These are phyloP conservation scores for Spodoptera littoralis DNA, from an alignment of 2,888 invertebrate species.

Conservation along the genomic window DNA sequence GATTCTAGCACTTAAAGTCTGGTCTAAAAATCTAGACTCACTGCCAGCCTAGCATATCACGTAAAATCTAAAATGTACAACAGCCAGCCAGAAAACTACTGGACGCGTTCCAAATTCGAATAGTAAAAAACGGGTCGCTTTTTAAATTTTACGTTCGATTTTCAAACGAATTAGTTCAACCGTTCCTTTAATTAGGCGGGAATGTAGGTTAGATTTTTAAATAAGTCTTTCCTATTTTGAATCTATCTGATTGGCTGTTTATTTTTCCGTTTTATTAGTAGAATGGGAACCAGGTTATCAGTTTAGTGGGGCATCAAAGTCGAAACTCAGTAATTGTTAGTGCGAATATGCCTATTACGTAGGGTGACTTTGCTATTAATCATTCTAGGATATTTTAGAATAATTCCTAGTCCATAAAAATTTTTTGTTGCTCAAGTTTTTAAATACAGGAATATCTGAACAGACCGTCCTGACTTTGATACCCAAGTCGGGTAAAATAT, in stretches of 20 bases:
- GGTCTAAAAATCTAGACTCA: background rate
- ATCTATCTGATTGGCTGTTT: conserved; percentile 19
- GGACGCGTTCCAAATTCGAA: conserved; percentile 39
- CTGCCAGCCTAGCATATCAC: conserved; percentile 6
- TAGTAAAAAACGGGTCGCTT: conserved; percentile 20
- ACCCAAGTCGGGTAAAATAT: no score
- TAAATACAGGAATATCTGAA: no score
- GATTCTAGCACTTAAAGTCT: background rate
- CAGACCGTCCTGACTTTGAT: no score
- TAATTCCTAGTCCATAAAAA: no score
- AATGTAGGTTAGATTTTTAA: conserved; percentile 4
- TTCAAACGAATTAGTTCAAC: conserved; percentile 32
- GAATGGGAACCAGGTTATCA: conserved; percentile 60
- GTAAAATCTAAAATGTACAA: conserved; percentile 19
- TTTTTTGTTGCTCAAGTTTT: no score
- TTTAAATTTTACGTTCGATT: conserved; percentile 21
- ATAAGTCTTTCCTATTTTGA: conserved; percentile 17
- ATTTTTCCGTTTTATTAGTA: conserved; percentile 35
- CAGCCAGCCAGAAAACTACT: conserved; percentile 3
- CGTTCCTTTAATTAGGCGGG: conserved; percentile 29
- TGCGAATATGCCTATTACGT: conserved; percentile 42
- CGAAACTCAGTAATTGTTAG: conserved; percentile 48
- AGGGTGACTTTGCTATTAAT: conserved; percentile 21
- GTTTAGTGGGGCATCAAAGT: conserved; percentile 58
- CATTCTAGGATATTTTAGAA: no score